phyloP scores from a whole-genome alignment of 2,113 vertebrate species.

The Microtus oregoni region DNA sequence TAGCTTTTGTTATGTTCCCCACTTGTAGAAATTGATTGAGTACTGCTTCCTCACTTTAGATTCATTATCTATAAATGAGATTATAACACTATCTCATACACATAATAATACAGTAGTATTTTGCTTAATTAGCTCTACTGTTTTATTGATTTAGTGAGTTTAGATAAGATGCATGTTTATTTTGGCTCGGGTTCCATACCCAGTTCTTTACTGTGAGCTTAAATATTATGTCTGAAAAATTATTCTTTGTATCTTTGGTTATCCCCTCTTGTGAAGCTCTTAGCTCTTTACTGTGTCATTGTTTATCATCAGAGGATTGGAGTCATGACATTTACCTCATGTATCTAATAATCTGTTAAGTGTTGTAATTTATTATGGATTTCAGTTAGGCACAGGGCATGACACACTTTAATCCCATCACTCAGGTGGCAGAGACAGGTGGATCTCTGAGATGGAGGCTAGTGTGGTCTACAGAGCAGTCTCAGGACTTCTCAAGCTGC shows the following conservation, averaged over 20 bases:
- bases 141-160: background rate
- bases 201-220: background rate
- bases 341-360: background rate
- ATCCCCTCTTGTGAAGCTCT: too few relatives aligned
- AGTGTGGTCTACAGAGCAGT: background rate
- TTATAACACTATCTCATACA: background rate
- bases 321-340: background rate
- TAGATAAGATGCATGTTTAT: background rate
- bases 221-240: too few relatives aligned
- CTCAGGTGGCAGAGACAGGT: background rate
- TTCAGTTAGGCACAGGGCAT: background rate
- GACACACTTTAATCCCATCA: background rate
- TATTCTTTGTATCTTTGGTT: too few relatives aligned
- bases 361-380: background rate
- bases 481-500: background rate
- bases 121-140: background rate
- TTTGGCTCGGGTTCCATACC: background rate
- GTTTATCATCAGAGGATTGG: background rate
- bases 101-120: background rate
- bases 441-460: background rate
- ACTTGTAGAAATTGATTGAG: background rate
- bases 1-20: background rate
- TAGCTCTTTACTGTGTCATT: conserved; percentile 1
- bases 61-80: conserved; percentile 16
- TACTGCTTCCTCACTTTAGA: conserved; percentile 17